Base-by-base conservation (phyloP, 2,888 invertebrate genomes). In the Eupithecia insigniata region DNA sequence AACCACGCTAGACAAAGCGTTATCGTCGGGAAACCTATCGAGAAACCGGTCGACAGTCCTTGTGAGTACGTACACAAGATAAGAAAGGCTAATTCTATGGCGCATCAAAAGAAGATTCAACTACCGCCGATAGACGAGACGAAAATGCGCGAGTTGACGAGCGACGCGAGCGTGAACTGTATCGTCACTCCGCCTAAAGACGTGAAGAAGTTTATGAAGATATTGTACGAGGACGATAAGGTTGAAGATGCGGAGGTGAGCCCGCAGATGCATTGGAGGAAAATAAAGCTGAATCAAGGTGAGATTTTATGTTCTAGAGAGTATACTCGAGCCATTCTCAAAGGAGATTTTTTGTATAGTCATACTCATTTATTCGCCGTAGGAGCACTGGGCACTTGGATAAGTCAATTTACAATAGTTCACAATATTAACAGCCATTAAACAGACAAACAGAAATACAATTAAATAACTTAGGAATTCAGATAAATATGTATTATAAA, bases 1-100 rank as follows among this genome's bases (percentile, higher is more conserved):
- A 94, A 94, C 76, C 90, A 90, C 72, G 91, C 92, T 1, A 83
- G 94, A 1, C 89, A 93, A 71, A 94, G 94, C 76, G 94, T 94
- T 6, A 94, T 94, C 30, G 93, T 93, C 8, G 92, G 88, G 62
- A 91, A 88, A 60, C 84, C 79, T 16, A 86, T 83, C 0, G 79
- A 83, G 58, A 83, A 83, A 18, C 70, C 79, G 1, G 67, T 84
- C 0, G 86, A 83, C 34, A 55, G 85, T 58, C 74, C 89, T 39
- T 90, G 86, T 65, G 89, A 89, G 71, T 93, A 92, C 72, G 92
- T 94, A 0, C 94, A 94, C 74, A 94, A 94, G 76, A 94, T 94
- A 72, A 85, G 92, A 22, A 90, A 91, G 71, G 93, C 93, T 0
- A 90, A 90, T 71, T 85, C 87, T 0, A 86, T 87, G 78, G 81